A percentile compares a stretch with the other conserved stretches of the same genome.
phyloP scores from a whole-genome alignment of 2,888 invertebrate genomes.

The Rhagonycha lutea region DNA sequence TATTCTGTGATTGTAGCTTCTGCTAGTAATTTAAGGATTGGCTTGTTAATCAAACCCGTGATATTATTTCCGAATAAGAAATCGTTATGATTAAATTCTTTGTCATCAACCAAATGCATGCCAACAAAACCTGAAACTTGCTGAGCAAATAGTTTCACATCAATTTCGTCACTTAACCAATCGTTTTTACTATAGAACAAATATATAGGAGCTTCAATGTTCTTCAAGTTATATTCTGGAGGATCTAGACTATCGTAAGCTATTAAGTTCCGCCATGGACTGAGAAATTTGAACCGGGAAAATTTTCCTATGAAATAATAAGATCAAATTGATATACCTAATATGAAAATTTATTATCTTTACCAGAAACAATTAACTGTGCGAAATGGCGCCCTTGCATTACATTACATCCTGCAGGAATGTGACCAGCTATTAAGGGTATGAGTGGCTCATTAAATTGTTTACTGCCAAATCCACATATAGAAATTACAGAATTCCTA shows the following conservation, averaged over 20 bases:
- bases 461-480: constrained; percentile 45
- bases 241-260: constrained; percentile 44
- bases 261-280: constrained; percentile 12
- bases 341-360: constrained; percentile 36
- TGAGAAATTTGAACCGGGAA: too few species aligned
- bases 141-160: constrained; percentile 53
- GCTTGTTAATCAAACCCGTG: constrained; percentile 35
- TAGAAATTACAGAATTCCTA: constrained; percentile 43
- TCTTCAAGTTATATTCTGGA: constrained; percentile 50
- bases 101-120: constrained; percentile 56
- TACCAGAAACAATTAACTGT: constrained; percentile 20
- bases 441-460: constrained; percentile 46
- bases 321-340: constrained; percentile 17
- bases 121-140: constrained; percentile 55
- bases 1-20: constrained; percentile 11
- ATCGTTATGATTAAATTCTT: constrained; percentile 62
- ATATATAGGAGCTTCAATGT: constrained; percentile 51
- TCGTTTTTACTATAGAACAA: constrained; percentile 57
- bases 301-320: too few species aligned
- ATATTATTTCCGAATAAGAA: constrained; percentile 61
- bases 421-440: constrained; percentile 36
- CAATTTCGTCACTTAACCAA: constrained; percentile 54
- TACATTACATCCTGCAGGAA: too few species aligned
- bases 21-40: constrained; percentile 25
- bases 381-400: too few species aligned